Base-by-base conservation (phyloP, 1,140 invertebrate genomes). In the Drosophila saltans region DNA sequence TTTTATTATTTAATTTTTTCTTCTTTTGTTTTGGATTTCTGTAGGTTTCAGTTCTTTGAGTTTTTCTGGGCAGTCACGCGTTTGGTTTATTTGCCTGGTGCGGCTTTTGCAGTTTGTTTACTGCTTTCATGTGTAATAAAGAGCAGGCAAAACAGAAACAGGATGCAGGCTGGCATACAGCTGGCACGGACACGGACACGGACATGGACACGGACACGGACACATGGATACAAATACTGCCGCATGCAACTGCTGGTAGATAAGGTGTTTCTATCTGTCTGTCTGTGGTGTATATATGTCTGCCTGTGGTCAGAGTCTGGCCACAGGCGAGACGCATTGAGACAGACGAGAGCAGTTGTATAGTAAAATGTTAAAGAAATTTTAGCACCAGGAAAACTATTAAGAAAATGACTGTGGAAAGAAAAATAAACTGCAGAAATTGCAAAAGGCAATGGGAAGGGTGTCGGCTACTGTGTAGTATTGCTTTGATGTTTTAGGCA, bases 351-450 rank as follows among this genome's bases (percentile, higher is more conserved):
- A 36, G 33, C 33, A 36, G 3, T 7, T 36, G 3, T 36, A 36
- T 36, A 36, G 33, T 36, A 6, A 72, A 52, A 63, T 52, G 71
- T 69, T 75, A 30, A 3, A 21, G 16, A 70, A 76, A 45, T 71
- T 69, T 77, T 39, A 48, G 66, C 45, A 69, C 45, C 71, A 66
- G 80, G 69, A 74, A 69, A 81, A 79, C 79, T 88, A 88, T 88
- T 86, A 88, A 70, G 83, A 76, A 86, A 86, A 88, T 86, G 72
- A 75, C 65, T 48, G 80, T 16, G 16, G 16, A 16, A 16, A 16
- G 45, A 52, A 68, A 83, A 68, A 83, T 88, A 78, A 89, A 83
- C 68, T 81, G 72, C 75, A 78, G 60, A 55, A 84, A 62, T 16
- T n/a, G 3, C 45, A 6, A 24, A 5, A 24, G 16, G 8, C 16